Evolutionary conservation across 2,113 vertebrate genomes (phyloP).

Genomic region (Podarcis raffonei): DNA sequence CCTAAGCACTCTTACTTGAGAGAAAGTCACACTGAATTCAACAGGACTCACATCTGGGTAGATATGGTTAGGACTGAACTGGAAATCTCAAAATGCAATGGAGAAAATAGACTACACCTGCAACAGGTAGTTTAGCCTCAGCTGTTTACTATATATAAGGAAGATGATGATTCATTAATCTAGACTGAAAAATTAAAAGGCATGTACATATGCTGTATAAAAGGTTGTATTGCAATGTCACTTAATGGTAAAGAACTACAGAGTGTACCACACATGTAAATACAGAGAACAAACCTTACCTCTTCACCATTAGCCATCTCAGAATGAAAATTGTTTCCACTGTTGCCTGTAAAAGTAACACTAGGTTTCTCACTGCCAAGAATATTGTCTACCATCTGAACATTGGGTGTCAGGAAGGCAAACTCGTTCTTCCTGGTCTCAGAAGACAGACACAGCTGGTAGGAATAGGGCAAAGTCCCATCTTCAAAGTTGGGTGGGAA

Average conservation of each 20-base stretch:
- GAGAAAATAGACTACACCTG: no score
- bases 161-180: no score
- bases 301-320: neutral
- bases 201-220: no score
- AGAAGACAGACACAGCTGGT: conserved; percentile 29
- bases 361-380: conserved; percentile 30
- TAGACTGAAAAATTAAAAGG: no score
- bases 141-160: no score
- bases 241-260: neutral
- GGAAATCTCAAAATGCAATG: no score
- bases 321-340: neutral
- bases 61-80: no score
- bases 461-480: conserved; percentile 33
- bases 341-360: conserved; percentile 35
- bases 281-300: neutral
- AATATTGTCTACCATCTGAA: neutral
- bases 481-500: conserved; percentile 19
- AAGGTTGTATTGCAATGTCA: neutral
- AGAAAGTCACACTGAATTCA: no score
- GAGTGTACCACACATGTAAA: neutral
- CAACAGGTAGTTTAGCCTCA: no score
- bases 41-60: no score
- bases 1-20: no score
- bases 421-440: conserved; percentile 22
- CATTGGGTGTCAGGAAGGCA: neutral